Conservation (phyloP, 2,888 invertebrate genomes). For the Drosophila aldrichi region DNA sequence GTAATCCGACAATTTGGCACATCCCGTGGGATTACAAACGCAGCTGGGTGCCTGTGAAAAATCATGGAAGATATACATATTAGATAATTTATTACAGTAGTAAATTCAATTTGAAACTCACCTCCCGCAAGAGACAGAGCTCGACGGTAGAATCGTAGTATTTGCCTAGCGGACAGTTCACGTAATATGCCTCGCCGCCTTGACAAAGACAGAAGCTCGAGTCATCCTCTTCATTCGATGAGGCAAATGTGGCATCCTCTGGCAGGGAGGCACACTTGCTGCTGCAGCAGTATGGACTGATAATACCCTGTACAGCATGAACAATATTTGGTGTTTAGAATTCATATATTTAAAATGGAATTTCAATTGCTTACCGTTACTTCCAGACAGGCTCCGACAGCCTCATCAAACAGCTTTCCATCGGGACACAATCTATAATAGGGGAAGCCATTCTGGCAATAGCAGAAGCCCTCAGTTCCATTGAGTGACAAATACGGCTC, state of each 20-base stretch:
- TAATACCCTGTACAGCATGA: conserved; percentile 4
- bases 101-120: conserved; percentile 6
- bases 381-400: neutral
- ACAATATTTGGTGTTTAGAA: neutral
- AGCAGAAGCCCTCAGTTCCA: conserved; percentile 69
- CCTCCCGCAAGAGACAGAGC: conserved; percentile 55
- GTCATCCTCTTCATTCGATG: conserved; percentile 28
- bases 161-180: conserved; percentile 24
- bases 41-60: conserved; percentile 43
- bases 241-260: conserved; percentile 18
- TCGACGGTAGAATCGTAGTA: neutral
- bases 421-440: conserved; percentile 27
- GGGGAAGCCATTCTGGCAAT: conserved; percentile 52
- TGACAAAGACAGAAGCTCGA: conserved; percentile 37
- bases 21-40: conserved; percentile 37
- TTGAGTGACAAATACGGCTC: conserved; percentile 23
- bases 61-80: too few relatives aligned
- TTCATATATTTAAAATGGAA: too few relatives aligned
- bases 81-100: neutral
- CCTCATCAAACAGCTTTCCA: neutral
- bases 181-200: conserved; percentile 18
- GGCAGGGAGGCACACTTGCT: conserved; percentile 14
- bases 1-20: conserved; percentile 8
- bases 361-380: conserved; percentile 11
- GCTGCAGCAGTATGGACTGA: conserved; percentile 26